Percentiles rank a stretch among this genome's conserved stretches.
Conservation (phyloP, 2,888 invertebrate genomes). For the Drosophila niveifrons region DNA sequence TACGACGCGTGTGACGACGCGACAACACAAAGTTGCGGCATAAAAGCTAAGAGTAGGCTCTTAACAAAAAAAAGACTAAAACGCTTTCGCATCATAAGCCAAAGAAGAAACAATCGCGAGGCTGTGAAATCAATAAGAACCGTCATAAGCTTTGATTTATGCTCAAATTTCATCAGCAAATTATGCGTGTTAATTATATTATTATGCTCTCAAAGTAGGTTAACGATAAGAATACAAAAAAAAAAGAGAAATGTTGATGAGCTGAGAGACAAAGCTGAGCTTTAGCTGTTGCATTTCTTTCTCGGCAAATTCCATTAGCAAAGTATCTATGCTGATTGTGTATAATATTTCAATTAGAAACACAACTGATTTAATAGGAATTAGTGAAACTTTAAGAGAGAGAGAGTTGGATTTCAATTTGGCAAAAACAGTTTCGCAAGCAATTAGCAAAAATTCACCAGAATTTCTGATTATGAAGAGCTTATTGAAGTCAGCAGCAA, state of each 20-base stretch:
- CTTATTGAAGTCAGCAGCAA: no score
- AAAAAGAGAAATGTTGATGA: not conserved
- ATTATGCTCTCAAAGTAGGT: not conserved
- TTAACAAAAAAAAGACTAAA: constrained; percentile 9
- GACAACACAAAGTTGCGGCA: not conserved
- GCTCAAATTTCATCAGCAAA: not conserved
- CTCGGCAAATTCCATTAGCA: not conserved
- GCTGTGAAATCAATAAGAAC: constrained; percentile 29
- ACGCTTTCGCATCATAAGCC: not conserved
- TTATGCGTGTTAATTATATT: constrained; percentile 12
- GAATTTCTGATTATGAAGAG: no score
- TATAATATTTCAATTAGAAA: not conserved
- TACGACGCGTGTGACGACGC: constrained; percentile 31
- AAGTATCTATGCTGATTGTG: not conserved
- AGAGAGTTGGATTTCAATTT: no score
- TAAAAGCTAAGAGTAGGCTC: constrained; percentile 9
- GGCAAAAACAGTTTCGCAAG: no score
- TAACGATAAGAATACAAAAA: not conserved
- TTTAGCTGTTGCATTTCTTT: no score
- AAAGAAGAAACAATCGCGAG: not conserved
- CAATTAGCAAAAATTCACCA: no score
- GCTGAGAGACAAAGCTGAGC: not conserved
- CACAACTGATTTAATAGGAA: no score
- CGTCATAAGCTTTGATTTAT: constrained; percentile 18
- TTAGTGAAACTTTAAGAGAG: no score